These are phyloP conservation scores for Ovis canadensis DNA, from an alignment of 2,113 vertebrate genomes.

Conservation along the genomic window DNA sequence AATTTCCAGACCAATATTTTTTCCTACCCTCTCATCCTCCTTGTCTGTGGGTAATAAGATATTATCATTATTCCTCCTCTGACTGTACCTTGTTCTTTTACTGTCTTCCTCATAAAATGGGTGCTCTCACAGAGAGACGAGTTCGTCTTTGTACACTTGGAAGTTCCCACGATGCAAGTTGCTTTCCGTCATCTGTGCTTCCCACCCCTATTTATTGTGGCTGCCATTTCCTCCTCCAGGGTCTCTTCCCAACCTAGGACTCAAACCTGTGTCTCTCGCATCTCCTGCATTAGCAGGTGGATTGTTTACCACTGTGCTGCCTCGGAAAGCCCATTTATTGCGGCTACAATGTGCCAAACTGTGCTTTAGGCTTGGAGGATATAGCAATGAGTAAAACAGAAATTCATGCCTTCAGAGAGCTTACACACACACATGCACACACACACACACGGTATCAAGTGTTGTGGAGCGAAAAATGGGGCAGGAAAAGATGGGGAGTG, in stretches of 20 bases:
- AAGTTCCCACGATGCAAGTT: background rate
- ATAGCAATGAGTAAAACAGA: background rate
- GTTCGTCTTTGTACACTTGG: too few relatives aligned
- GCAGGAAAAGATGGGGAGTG: background rate
- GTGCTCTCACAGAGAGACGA: background rate
- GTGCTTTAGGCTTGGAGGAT: background rate
- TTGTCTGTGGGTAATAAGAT: background rate
- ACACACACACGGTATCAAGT: background rate
- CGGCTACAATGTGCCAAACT: background rate
- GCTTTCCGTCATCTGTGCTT: background rate
- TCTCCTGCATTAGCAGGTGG: background rate
- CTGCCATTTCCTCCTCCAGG: background rate
- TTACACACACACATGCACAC: too few relatives aligned
- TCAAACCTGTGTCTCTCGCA: fast-evolving
- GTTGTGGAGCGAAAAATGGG: background rate
- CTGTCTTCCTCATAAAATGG: background rate
- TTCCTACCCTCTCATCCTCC: background rate
- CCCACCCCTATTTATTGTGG: background rate
- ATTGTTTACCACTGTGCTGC: background rate
- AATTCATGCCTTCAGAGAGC: background rate
- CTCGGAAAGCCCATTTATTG: background rate
- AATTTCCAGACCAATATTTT: background rate
- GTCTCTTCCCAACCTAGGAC: background rate
- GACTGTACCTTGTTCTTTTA: background rate
- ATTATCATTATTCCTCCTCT: background rate